A percentile compares a stretch with the other conserved stretches of the same genome.
These are phyloP conservation scores for Hippoglossus stenolepis DNA, from an alignment of 2,113 vertebrate genomes.

Conservation along the genomic window DNA sequence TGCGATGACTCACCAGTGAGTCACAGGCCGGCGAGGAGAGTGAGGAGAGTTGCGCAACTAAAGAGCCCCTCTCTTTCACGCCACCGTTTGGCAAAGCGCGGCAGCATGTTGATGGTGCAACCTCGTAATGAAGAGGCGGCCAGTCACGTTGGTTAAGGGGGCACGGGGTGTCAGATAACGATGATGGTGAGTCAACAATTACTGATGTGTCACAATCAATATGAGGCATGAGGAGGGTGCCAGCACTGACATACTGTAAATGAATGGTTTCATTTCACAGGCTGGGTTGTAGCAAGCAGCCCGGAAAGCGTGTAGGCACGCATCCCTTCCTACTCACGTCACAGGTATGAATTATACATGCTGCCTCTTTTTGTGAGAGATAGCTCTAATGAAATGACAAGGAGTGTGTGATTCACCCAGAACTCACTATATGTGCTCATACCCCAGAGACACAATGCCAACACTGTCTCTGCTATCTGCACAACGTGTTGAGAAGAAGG, in stretches of 20 bases:
- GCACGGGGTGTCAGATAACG: conserved; percentile 16
- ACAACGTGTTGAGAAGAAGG: conserved; percentile 31
- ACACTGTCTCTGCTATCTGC: conserved; percentile 39
- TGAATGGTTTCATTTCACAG: conserved; percentile 56
- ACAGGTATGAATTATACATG: conserved; percentile 64
- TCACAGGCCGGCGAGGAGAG: conserved; percentile 41
- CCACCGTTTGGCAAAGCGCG: too few species aligned
- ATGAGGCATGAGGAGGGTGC: not conserved
- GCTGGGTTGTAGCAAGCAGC: conserved; percentile 28
- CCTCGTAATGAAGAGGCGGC: conserved; percentile 35
- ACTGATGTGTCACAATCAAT: conserved; percentile 33
- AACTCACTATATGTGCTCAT: conserved; percentile 6
- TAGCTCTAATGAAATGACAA: conserved; percentile 42
- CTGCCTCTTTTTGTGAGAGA: conserved; percentile 37
- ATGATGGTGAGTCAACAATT: conserved; percentile 58
- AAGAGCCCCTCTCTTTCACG: conserved; percentile 28
- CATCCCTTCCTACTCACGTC: conserved; percentile 39
- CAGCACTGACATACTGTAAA: conserved; percentile 19
- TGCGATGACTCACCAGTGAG: conserved; percentile 71
- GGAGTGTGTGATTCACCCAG: conserved; percentile 43
- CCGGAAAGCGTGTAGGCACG: conserved; percentile 50
- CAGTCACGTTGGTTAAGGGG: conserved; percentile 14
- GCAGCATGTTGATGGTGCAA: conserved; percentile 37
- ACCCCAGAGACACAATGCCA: conserved; percentile 26
- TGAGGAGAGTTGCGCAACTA: conserved; percentile 45